Evolutionary conservation across 2,113 vertebrate genomes (phyloP), one percentile per base, ranked within the genome.

Genomic region (Sprattus sprattus): DNA sequence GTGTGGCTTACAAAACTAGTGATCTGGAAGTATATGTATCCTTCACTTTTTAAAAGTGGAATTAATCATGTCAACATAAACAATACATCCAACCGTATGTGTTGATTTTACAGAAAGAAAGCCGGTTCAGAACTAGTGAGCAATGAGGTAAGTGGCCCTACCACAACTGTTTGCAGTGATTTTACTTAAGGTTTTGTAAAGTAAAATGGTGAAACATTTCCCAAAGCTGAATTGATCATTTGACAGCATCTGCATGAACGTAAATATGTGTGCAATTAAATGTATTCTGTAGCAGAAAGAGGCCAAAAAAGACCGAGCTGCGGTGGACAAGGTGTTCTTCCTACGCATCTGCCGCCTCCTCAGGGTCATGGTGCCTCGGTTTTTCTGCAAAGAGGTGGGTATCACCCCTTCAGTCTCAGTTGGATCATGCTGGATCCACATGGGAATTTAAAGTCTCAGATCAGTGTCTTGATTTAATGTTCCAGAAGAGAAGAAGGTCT

Each of bases 381-480:
- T 96, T 6, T 92, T 99, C 91, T 96, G 96, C 93, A 98, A 96
- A 95, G 98, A 99, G 97, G 98, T 99, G 91, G 90, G 94, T 45
- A n/a, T 25, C 81, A 1, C 3, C 18, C 45, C n/a, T 50, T 8
- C 28, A 54, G 54, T 32, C 11, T 52, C 6, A 16, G 16, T 81
- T 81, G n/a, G 22, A 20, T 15, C 83, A 25, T 6, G n/a, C 9
- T 9, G 16, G 67, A 47, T 28, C 47, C 15, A 7, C 6, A 2
- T 18, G 25, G 49, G 7, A 20, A 45, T 60, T 13, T 10, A 4
- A 28, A 52, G 13, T 50, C 16, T 28, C 22, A 67, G 22, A 60
- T n/a, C 25, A 67, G 9, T 49, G 47, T 49, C 47, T 11, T 49
- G 47, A 49, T 49, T 49, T 49, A 49, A 49, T 60, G 54, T 22